A percentile compares a stretch with the other conserved stretches of the same genome.
Conservation (phyloP, 2,113 vertebrate species). For the Pomatostomus ruficeps region DNA sequence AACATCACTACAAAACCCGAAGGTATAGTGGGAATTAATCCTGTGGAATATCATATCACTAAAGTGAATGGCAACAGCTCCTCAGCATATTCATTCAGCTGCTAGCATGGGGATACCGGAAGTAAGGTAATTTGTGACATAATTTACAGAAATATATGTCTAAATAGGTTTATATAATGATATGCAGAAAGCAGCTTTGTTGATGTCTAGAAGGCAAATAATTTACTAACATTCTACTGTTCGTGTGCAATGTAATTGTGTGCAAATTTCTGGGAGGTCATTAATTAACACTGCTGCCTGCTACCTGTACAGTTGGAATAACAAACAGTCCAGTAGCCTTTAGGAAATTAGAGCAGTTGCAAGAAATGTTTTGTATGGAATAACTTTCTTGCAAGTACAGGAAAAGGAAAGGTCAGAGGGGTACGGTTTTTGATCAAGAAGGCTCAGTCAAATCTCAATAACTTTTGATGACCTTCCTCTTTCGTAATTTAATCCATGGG, state of each 20-base stretch:
- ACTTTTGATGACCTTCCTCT: not conserved
- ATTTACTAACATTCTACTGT: not conserved
- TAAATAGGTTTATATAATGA: not conserved
- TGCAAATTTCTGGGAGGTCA: not conserved
- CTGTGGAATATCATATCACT: not conserved
- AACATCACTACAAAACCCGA: not conserved
- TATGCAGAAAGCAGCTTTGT: not conserved
- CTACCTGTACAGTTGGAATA: not conserved
- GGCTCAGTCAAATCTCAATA: not conserved
- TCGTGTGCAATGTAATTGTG: not conserved
- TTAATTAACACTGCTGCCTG: not conserved
- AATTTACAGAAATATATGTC: not conserved
- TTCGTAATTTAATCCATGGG: not conserved
- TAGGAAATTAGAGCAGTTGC: not conserved
- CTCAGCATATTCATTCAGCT: not conserved
- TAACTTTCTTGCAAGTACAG: not conserved
- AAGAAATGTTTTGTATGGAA: not conserved
- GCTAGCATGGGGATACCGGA: constrained; percentile 27
- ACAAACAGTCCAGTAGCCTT: not conserved
- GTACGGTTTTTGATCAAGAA: not conserved
- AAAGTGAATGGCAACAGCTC: not conserved
- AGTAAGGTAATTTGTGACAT: not conserved
- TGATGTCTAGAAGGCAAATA: not conserved
- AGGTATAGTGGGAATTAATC: not conserved
- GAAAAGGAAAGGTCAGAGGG: not conserved